Evolutionary conservation across 2,797 vertebrate genomes (phyloP).

Genomic region (Sebastes hubbsi): DNA sequence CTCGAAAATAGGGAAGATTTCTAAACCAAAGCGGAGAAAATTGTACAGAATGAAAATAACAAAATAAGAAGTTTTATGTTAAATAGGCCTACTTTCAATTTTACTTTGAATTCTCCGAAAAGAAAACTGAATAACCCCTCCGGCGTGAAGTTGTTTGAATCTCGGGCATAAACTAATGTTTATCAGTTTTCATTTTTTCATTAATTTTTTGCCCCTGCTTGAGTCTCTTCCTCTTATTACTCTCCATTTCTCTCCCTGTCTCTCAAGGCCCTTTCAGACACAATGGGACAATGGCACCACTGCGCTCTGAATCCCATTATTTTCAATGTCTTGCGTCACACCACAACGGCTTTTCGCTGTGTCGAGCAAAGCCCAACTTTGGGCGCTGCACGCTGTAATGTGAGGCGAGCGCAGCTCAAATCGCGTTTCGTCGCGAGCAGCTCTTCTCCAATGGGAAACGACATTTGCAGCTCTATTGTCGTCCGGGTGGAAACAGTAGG

Average conservation of each 20-base stretch:
- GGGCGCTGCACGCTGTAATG: too few relatives aligned
- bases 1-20: background rate
- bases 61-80: background rate
- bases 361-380: too few relatives aligned
- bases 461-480: background rate
- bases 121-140: background rate
- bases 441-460: background rate
- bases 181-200: background rate
- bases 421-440: background rate
- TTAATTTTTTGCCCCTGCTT: background rate
- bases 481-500: background rate
- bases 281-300: too few relatives aligned
- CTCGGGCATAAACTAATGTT: background rate
- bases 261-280: too few relatives aligned
- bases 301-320: too few relatives aligned
- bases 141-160: rapidly evolving
- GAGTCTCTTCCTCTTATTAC: background rate
- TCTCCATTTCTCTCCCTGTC: background rate
- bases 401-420: too few relatives aligned
- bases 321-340: too few relatives aligned
- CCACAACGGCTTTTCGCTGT: too few relatives aligned
- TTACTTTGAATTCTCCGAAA: background rate
- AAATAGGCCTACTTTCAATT: background rate
- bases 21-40: background rate
- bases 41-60: background rate